These are phyloP conservation scores for Lithosia quadra DNA, from an alignment of 2,888 invertebrate genomes.

Conservation along the genomic window DNA sequence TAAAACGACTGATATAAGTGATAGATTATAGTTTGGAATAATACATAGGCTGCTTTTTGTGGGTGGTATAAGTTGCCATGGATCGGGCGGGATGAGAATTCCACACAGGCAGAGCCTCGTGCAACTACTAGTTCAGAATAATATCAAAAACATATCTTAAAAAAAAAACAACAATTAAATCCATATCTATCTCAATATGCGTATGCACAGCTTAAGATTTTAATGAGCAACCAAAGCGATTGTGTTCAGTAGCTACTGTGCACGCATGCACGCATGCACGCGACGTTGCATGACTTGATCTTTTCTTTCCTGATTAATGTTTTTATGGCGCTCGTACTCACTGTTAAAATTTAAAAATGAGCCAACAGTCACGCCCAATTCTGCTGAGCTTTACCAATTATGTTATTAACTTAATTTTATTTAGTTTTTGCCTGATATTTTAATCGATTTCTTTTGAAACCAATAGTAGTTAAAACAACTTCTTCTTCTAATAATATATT, in stretches of 20 bases:
- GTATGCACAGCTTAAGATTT: constrained; percentile 50
- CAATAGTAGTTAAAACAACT: too few species aligned
- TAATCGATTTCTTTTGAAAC: not conserved
- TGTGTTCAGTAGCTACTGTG: constrained; percentile 62
- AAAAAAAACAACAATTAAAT: not conserved
- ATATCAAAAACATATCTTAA: too few species aligned
- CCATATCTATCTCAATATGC: constrained; percentile 43
- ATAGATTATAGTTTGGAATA: too few species aligned
- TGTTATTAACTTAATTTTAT: not conserved
- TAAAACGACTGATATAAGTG: too few species aligned
- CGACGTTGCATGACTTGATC: constrained; percentile 78
- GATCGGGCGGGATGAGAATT: too few species aligned
- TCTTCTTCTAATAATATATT: too few species aligned
- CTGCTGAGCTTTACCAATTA: constrained; percentile 21
- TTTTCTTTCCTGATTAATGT: constrained; percentile 58
- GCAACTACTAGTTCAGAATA: too few species aligned
- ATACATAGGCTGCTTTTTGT: too few species aligned
- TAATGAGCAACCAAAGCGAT: constrained; percentile 53
- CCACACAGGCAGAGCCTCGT: too few species aligned
- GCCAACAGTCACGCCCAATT: constrained; percentile 36
- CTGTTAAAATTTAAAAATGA: constrained; percentile 44
- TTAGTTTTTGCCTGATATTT: not conserved
- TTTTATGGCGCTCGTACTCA: constrained; percentile 45
- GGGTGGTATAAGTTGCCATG: too few species aligned
- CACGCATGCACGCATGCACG: constrained; percentile 64